Base-by-base conservation (phyloP, 2,113 vertebrate genomes). In the Scatophagus argus region DNA sequence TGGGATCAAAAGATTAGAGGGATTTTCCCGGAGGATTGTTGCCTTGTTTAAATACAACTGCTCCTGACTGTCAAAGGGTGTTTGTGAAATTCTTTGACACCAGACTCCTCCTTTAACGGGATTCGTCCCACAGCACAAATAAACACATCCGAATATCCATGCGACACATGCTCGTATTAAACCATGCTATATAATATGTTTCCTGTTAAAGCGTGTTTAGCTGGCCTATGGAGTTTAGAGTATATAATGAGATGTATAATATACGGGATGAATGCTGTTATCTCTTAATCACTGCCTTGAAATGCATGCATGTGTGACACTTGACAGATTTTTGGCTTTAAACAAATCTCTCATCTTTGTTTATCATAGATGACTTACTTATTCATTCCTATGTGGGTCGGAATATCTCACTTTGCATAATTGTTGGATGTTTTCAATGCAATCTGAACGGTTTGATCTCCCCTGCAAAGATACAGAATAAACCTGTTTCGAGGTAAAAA, bases 1-100 rank as follows among this genome's bases (percentile, higher is more conserved):
- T 84, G 67, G 88, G 87, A 93, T 93, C 79, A 91, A 90, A 87
- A 91, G 92, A 93, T 93, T 93, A 91, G 82, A 88, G 86, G 88
- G 88, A 92, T 93, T 92, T 91, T 86, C 86, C 75, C 44, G 0
- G 43, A 83, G 87, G 79, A 91, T 91, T 91, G 88, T 80, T 86
- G 59, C 79, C 89, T 92, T 91, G 88, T 91, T 94, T 93, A 83
- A 91, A 91, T 89, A 90, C 83, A 91, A 87, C 82, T 85, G 88
- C 83, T 88, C 62, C 67, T 14, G 84, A 89, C 91, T 93, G 91
- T 93, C 92, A 92, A 87, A 89, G 82, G 89, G 74, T 92, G 87
- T 89, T 90, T 90, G 85, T 87, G 81, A 83, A 89, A 87, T 81
- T 81, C 82, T 79, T 82, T 91, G 92, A 91, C 85, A 88, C 79